phyloP scores from a whole-genome alignment of 1,140 invertebrate genomes.

The Sweltsa coloradensis region DNA sequence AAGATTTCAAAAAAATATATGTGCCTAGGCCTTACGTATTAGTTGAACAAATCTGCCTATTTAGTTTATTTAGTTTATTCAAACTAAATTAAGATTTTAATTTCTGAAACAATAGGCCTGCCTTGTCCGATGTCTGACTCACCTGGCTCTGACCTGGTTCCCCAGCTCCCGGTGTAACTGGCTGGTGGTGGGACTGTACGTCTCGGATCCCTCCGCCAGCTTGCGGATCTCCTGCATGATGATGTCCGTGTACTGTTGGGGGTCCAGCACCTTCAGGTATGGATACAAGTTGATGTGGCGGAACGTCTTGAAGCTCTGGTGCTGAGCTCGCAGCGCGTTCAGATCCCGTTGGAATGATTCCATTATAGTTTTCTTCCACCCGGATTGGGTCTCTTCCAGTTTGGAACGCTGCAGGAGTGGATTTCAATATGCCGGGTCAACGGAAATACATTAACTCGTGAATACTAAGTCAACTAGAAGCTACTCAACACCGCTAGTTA shows the following conservation, averaged over 20 bases:
- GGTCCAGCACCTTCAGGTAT: constrained; percentile 54
- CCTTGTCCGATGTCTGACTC: constrained; percentile 23
- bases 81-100: too few species aligned
- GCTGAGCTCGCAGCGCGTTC: constrained; percentile 37
- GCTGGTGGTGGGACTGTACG: constrained; percentile 56
- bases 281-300: constrained; percentile 49
- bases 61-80: too few species aligned
- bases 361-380: constrained; percentile 47
- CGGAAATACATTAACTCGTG: too few species aligned
- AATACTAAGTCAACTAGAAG: too few species aligned
- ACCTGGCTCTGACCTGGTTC: constrained; percentile 47
- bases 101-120: constrained; percentile 7
- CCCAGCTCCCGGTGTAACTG: constrained; percentile 56
- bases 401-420: constrained; percentile 37
- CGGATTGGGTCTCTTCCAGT: constrained; percentile 43
- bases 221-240: constrained; percentile 46
- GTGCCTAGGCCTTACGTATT: too few species aligned
- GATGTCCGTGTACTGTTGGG: constrained; percentile 49
- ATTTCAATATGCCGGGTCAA: too few species aligned
- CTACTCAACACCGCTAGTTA: too few species aligned
- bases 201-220: constrained; percentile 61
- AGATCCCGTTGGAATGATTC: constrained; percentile 55
- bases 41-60: too few species aligned
- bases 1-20: too few species aligned
- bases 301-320: constrained; percentile 26